phyloP scores from a whole-genome alignment of 2,888 invertebrate genomes.

The Xestia ashworthii region DNA sequence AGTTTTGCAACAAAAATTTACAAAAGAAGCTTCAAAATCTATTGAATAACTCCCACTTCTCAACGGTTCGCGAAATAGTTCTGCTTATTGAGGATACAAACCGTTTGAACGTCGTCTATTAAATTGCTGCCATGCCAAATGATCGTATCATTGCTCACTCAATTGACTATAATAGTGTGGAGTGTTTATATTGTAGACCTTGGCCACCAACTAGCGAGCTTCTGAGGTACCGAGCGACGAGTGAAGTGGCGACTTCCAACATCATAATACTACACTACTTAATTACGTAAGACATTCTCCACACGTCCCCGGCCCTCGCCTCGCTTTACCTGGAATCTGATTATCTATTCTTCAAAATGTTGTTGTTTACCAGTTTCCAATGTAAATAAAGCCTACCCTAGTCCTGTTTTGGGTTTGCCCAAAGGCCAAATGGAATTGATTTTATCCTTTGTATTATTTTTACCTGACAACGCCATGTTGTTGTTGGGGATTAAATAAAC shows the following conservation, averaged over 20 bases:
- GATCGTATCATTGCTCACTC: conserved; percentile 71
- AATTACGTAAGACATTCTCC: conserved; percentile 75
- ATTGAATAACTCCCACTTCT: conserved; percentile 3
- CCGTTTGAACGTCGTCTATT: conserved; percentile 53
- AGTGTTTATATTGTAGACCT: conserved; percentile 69
- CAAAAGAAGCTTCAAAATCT: conserved; percentile 1
- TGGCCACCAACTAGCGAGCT: conserved; percentile 62
- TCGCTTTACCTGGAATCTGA: conserved; percentile 61
- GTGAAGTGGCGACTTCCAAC: conserved; percentile 59
- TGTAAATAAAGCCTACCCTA: conserved; percentile 37
- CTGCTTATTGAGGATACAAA: conserved; percentile 35
- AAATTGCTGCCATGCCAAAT: conserved; percentile 70
- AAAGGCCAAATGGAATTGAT: conserved; percentile 47
- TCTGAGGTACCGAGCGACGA: conserved; percentile 41
- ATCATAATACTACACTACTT: conserved; percentile 69
- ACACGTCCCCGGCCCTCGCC: conserved; percentile 67
- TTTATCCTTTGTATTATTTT: conserved; percentile 58
- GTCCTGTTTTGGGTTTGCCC: conserved; percentile 43
- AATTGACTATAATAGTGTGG: conserved; percentile 76
- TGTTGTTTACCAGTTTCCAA: conserved; percentile 58
- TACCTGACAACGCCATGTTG: conserved; percentile 59
- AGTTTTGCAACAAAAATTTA: conserved; percentile 42
- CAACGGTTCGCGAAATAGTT: conserved; percentile 12
- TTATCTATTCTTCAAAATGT: conserved; percentile 48
- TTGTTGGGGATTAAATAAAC: conserved; percentile 55